These are phyloP conservation scores for Clytia hemisphaerica DNA, from an alignment of 30 jellyfish, hydroid and myxozoan species.

Conservation along the genomic window DNA sequence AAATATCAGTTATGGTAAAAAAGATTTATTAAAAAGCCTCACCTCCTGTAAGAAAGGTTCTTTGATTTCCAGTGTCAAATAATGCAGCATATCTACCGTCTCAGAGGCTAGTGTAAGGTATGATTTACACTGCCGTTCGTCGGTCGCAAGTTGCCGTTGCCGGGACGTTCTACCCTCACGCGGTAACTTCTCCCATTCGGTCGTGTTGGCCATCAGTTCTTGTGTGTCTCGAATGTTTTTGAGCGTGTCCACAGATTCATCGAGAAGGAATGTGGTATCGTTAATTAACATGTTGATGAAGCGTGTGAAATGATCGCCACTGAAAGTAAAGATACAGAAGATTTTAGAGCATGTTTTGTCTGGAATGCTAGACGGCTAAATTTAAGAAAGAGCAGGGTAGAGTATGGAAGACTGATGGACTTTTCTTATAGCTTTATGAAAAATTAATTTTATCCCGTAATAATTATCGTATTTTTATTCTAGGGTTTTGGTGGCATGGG, in stretches of 20 bases:
- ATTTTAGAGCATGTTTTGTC: no score
- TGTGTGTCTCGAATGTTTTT: constrained; percentile 82
- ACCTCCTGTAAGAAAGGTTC: constrained; percentile 76
- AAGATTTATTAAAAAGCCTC: not conserved
- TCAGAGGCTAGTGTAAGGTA: constrained; percentile 80
- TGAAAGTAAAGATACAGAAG: constrained; percentile 19
- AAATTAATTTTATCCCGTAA: no score
- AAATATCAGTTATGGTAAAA: not conserved
- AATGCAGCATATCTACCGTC: constrained; percentile 83
- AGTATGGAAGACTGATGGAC: no score
- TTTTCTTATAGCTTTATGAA: no score
- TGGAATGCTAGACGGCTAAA: no score
- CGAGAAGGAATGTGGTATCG: constrained; percentile 78
- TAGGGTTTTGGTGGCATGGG: no score
- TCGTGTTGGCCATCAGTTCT: constrained; percentile 64
- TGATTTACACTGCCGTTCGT: constrained; percentile 85
- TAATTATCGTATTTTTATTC: no score
- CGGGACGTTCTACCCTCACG: constrained; percentile 66
- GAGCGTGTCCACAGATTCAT: constrained; percentile 83
- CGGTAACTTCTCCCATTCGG: constrained; percentile 80
- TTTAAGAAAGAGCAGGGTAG: no score
- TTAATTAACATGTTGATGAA: constrained; percentile 82
- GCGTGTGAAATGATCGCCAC: constrained; percentile 67
- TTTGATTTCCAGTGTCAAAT: constrained; percentile 59
- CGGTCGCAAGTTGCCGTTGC: constrained; percentile 89